Conservation (phyloP, 2,888 invertebrate species). For the Philereme transversata region DNA sequence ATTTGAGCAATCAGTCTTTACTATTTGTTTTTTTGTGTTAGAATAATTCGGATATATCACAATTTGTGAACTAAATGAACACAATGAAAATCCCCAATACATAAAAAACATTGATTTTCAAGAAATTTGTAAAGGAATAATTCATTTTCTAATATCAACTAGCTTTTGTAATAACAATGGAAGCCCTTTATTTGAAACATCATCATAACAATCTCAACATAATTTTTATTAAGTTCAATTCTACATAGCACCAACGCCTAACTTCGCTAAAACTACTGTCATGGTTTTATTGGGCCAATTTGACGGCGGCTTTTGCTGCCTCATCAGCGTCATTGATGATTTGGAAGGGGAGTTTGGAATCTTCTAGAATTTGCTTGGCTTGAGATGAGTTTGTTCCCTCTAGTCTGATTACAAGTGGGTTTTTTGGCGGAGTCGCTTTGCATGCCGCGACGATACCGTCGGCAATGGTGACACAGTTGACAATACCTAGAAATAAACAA, state of each 20-base stretch:
- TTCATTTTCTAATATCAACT: conserved; percentile 9
- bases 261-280: neutral
- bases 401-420: conserved; percentile 96
- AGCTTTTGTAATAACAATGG: conserved; percentile 7
- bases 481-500: conserved; percentile 88
- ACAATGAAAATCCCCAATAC: conserved; percentile 38
- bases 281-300: conserved; percentile 52
- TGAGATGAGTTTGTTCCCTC: conserved; percentile 97
- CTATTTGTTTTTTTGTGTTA: conserved; percentile 32
- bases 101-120: conserved; percentile 3
- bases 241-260: conserved; percentile 6
- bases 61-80: conserved; percentile 30
- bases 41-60: conserved; percentile 32
- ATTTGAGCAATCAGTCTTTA: conserved; percentile 46
- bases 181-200: conserved; percentile 17
- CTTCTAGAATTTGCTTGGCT: conserved; percentile 91
- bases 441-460: conserved; percentile 96
- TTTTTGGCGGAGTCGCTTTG: conserved; percentile 89
- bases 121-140: conserved; percentile 1
- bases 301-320: conserved; percentile 95
- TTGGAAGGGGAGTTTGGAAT: conserved; percentile 92
- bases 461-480: conserved; percentile 98
- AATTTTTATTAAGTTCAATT: neutral
- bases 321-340: conserved; percentile 95
- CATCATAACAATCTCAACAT: neutral